A percentile compares a stretch with the other conserved stretches of the same genome.
These are phyloP conservation scores for Sebastes diaconus DNA, from an alignment of 2,797 vertebrate species.

Conservation along the genomic window DNA sequence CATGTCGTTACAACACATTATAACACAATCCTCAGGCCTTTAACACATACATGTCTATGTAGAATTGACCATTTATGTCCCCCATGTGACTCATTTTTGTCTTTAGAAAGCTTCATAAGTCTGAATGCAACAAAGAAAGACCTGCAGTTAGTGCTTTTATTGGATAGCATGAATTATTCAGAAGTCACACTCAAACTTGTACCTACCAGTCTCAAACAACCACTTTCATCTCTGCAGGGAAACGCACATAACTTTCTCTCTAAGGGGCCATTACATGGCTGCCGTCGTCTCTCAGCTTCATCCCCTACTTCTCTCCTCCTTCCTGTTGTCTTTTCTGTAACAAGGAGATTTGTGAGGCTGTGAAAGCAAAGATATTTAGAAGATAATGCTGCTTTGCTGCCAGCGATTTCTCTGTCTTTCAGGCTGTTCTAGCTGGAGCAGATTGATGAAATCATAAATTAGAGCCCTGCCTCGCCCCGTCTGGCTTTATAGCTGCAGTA, in stretches of 20 bases:
- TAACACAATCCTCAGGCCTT: background rate
- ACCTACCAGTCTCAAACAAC: background rate
- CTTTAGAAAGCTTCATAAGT: background rate
- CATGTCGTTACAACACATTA: background rate
- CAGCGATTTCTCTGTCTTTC: conserved; percentile 23
- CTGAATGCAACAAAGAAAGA: background rate
- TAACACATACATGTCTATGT: background rate
- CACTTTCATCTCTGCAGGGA: background rate
- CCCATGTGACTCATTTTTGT: background rate
- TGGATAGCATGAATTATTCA: conserved; percentile 1
- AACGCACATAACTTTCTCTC: background rate
- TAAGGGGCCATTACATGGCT: background rate
- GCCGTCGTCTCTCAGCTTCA: background rate
- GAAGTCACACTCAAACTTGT: background rate
- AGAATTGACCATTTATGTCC: background rate
- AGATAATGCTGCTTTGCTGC: conserved; percentile 26
- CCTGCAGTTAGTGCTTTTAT: background rate
- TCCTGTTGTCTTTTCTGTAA: background rate
- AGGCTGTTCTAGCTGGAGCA: conserved; percentile 17
- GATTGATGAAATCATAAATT: conserved; percentile 71
- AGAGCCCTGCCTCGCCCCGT: conserved; percentile 43
- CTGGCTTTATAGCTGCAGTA: conserved; percentile 52
- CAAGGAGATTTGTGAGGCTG: background rate
- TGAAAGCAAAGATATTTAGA: conserved; percentile 13
- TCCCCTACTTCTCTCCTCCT: background rate